Percentiles rank a stretch among this genome's conserved stretches.
phyloP scores from a whole-genome alignment of 2,888 invertebrate species.

The Mesoligia furuncula region DNA sequence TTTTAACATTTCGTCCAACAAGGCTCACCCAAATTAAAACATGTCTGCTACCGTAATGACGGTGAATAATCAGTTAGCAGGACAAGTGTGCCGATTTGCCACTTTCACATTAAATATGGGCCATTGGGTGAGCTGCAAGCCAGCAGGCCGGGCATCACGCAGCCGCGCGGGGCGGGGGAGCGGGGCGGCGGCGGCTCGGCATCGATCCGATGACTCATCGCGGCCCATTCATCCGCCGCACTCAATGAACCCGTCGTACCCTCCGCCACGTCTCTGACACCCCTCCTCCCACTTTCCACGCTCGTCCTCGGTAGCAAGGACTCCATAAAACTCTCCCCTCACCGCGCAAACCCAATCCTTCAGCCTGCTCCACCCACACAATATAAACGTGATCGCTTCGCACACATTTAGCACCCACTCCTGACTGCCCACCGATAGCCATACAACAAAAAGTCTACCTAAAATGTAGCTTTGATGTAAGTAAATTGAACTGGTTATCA shows the following conservation, averaged over 20 bases:
- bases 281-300: slow-evolving; percentile 69
- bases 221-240: slow-evolving; percentile 88
- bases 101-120: slow-evolving; percentile 55
- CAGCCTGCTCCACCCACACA: slow-evolving; percentile 81
- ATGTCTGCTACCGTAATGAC: slow-evolving; percentile 22
- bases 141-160: slow-evolving; percentile 70
- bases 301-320: slow-evolving; percentile 85
- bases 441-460: slow-evolving; percentile 44
- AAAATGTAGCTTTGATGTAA: slow-evolving; percentile 40
- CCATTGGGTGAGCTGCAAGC: slow-evolving; percentile 62
- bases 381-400: slow-evolving; percentile 74
- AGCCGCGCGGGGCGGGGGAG: slow-evolving; percentile 69
- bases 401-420: slow-evolving; percentile 72
- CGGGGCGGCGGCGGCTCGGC: slow-evolving; percentile 68
- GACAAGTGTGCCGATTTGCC: slow-evolving; percentile 36
- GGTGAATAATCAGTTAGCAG: slow-evolving; percentile 32
- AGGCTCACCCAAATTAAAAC: slow-evolving; percentile 6
- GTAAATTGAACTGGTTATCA: slow-evolving; percentile 37
- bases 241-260: slow-evolving; percentile 86
- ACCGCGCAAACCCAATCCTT: slow-evolving; percentile 81
- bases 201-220: slow-evolving; percentile 89
- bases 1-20: not conserved
- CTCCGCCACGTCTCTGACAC: slow-evolving; percentile 68
- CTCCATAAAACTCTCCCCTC: slow-evolving; percentile 83
- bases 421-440: slow-evolving; percentile 66